Evolutionary conservation across 2,113 vertebrate genomes (phyloP), one percentile per base, ranked within the genome.

Genomic region (Siniperca knerii): DNA sequence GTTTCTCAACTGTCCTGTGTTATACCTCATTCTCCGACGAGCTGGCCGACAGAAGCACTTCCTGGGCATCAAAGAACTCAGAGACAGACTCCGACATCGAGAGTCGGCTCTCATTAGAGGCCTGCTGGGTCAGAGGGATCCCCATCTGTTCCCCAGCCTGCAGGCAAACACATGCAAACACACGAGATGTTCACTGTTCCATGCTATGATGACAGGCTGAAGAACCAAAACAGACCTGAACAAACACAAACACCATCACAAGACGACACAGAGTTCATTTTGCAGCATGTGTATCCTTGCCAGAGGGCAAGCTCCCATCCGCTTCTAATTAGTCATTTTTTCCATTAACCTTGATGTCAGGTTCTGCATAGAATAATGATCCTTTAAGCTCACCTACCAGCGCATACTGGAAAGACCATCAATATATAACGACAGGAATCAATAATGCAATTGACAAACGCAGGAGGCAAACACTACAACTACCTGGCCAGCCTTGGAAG

Each of bases 81-180:
- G 98, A 99, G 84, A 99, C 96, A 0, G 98, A 99, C 93, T 99
- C 98, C 13, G 98, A 99, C 98, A 99, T 99, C 92, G 98, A 99
- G 73, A 99, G 97, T 87, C 98, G 96, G 92, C 98, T 99, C 95
- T 99, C 98, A 81, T 99, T 98, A 93, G 97, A 96, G 90, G 97
- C 97, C 96, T 99, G 98, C 93, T 99, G 98, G 85, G 98, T 98
- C 85, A 99, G 93, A 78, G 98, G 98, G 94, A 99, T 97, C 89
- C 91, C 97, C 88, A 97, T 97, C 94, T 98, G 96, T 91, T 98
- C 97, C 62, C 95, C 93, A 0, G 95, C 90, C 98, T 99, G 95
- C 50, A 76, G 87, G 84, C 66, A 87, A 84, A 87, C 64, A 93
- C 79, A 91, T 65, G 70, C 76, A 81, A 79, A 87, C 64, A 50